phyloP scores from a whole-genome alignment of 2,797 vertebrate species.

The Lithobates sylvaticus region DNA sequence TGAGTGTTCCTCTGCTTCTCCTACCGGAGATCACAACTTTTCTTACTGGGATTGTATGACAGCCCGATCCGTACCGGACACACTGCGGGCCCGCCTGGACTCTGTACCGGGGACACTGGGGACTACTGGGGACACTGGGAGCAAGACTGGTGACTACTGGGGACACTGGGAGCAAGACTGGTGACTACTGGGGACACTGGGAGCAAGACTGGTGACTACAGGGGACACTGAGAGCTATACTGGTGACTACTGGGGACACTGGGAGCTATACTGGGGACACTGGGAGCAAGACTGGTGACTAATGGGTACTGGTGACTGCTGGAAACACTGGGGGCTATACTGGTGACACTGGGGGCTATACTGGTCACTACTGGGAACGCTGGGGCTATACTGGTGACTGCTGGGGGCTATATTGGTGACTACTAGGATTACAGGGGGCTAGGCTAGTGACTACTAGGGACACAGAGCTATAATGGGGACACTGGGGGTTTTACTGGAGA shows the following conservation, averaged over 20 bases:
- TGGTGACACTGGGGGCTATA: not conserved
- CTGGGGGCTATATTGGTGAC: not conserved
- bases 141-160: not conserved
- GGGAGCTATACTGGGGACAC: too few relatives aligned
- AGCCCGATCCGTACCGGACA: too few relatives aligned
- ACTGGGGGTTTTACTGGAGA: not conserved
- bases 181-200: not conserved
- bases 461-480: too few relatives aligned
- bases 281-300: not conserved
- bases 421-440: not conserved
- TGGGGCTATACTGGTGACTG: not conserved
- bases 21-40: not conserved
- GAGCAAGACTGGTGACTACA: not conserved
- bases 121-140: not conserved
- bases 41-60: too few relatives aligned
- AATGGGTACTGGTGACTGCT: not conserved
- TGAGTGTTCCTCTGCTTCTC: conserved; percentile 69
- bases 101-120: not conserved
- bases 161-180: not conserved
- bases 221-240: not conserved
- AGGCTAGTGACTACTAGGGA: too few relatives aligned
- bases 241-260: not conserved
- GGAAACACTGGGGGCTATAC: not conserved
- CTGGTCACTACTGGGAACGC: not conserved
- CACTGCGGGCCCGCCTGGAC: too few relatives aligned